phyloP scores from a whole-genome alignment of 1,140 invertebrate genomes.

The Armadillidium nasatum region DNA sequence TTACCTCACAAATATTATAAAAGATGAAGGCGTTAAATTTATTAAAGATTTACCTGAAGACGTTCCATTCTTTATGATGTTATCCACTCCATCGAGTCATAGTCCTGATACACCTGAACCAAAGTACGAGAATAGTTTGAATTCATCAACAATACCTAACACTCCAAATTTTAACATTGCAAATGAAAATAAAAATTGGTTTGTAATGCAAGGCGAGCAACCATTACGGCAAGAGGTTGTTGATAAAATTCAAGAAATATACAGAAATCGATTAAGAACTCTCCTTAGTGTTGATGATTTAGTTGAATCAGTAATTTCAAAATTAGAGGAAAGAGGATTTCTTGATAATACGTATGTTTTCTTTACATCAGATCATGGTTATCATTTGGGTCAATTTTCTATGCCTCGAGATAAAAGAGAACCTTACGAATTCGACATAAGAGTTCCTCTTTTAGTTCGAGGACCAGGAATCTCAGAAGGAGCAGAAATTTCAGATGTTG shows the following conservation, averaged over 20 bases:
- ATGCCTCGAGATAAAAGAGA: conserved; percentile 82
- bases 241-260: conserved; percentile 61
- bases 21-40: conserved; percentile 61
- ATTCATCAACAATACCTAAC: conserved; percentile 59
- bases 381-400: conserved; percentile 73
- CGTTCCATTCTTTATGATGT: conserved; percentile 66
- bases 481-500: conserved; percentile 53
- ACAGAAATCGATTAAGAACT: conserved; percentile 66
- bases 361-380: conserved; percentile 81
- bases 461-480: conserved; percentile 63
- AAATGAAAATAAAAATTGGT: conserved; percentile 64
- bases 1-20: conserved; percentile 80
- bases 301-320: conserved; percentile 60
- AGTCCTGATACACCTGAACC: conserved; percentile 71
- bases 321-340: conserved; percentile 52
- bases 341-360: conserved; percentile 72
- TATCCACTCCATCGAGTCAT: conserved; percentile 79
- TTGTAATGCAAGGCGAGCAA: conserved; percentile 61
- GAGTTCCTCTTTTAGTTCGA: conserved; percentile 69
- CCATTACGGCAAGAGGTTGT: conserved; percentile 58
- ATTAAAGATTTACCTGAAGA: conserved; percentile 47
- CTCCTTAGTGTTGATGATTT: conserved; percentile 79
- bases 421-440: conserved; percentile 79
- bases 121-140: conserved; percentile 62
- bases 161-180: conserved; percentile 65